phyloP scores from a whole-genome alignment of 2,113 vertebrate species.

The Herpetotheres cachinnans region DNA sequence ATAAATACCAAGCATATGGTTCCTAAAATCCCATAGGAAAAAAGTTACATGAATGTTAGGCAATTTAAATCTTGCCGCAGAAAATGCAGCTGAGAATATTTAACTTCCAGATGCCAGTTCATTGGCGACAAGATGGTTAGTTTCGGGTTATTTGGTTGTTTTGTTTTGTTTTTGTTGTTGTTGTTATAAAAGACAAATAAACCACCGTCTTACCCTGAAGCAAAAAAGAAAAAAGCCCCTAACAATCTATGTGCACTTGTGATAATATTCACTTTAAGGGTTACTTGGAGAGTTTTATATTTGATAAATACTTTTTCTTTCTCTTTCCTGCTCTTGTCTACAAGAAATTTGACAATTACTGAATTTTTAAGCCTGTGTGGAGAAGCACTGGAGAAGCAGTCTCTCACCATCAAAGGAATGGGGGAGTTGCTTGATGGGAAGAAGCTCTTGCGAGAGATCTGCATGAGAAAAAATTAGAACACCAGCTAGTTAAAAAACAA shows the following conservation, averaged over 20 bases:
- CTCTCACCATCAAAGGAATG: not conserved
- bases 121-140: not conserved
- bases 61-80: not conserved
- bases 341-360: not conserved
- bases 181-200: not conserved
- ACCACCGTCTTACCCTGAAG: not conserved
- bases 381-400: not conserved
- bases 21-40: not conserved
- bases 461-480: conserved; percentile 25
- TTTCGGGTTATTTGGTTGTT: not conserved
- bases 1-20: not conserved
- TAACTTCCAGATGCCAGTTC: conserved; percentile 46
- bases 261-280: not conserved
- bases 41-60: not conserved
- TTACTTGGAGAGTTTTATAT: not conserved
- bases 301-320: conserved; percentile 15
- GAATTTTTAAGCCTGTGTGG: not conserved
- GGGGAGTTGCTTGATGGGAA: conserved; percentile 10
- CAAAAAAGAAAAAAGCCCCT: not conserved
- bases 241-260: not conserved
- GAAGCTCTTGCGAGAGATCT: conserved; percentile 44
- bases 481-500: conserved; percentile 43
- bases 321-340: not conserved
- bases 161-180: too few relatives aligned
- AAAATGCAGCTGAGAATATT: conserved; percentile 26